Base-by-base conservation (phyloP, 2,113 vertebrate species). In the Gorsachius goisagi region DNA sequence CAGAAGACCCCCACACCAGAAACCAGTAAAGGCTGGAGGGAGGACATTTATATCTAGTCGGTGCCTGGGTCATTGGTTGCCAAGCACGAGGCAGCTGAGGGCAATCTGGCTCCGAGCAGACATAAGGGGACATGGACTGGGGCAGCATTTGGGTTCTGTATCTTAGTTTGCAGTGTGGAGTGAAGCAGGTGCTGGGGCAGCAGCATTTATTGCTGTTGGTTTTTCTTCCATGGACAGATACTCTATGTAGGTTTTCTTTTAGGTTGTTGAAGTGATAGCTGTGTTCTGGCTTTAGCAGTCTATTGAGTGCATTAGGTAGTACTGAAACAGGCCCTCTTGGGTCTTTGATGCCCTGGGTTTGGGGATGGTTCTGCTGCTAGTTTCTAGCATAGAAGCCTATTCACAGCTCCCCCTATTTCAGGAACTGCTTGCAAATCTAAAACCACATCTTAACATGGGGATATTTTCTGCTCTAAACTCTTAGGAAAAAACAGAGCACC, bases 21-120 rank as follows among this genome's bases (percentile, higher is more conserved):
- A 33, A 33, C 47, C 2, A 4, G 2, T 1, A 28, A 30, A 39
- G 2, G 6, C 3, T 24, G 0, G 3, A 12, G 14, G 12, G 21
- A 32, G 27, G 3, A 6, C 14, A 16, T 18, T 76, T 47, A n/a
- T 47, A 76, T 47, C 28, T n/a, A 47, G 23, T 39, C n/a, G 4
- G 3, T 30, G 6, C 15, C 41, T 24, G 24, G 39, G 8, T 41
- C 39, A n/a, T 30, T 62, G 28, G 55, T 16, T n/a, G 21, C 30
- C 15, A 10, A 83, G 16, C 33, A 11, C 1, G 47, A 19, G 28
- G 45, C 55, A 69, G 79, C 71, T 69, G 79, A 62, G 30, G 55
- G 23, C 39, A 39, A 53, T 45, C 5, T 28, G 37, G 15, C 47
- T 60, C 33, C 15, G 28, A 9, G 22, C 12, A 53, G 45, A 7